These are phyloP conservation scores for Leucophora obtusa DNA, from an alignment of 2,888 invertebrate species.

Conservation along the genomic window DNA sequence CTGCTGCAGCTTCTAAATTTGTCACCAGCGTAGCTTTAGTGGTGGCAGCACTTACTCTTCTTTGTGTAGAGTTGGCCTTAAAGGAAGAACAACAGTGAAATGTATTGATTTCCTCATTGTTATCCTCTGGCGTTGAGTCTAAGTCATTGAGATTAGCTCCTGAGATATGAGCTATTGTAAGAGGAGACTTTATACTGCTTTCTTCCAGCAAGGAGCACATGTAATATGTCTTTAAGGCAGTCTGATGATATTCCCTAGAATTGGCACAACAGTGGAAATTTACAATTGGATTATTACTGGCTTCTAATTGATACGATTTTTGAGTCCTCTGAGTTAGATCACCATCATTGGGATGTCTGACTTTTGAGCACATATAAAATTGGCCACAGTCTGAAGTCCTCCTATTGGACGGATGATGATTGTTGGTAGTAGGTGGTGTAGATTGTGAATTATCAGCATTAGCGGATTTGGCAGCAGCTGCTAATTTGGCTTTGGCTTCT, in stretches of 20 bases:
- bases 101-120: conserved; percentile 67
- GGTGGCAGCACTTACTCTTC: conserved; percentile 72
- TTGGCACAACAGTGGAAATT: conserved; percentile 79
- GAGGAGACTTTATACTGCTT: conserved; percentile 70
- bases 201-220: conserved; percentile 81
- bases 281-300: conserved; percentile 25
- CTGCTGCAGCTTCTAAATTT: conserved; percentile 68
- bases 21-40: conserved; percentile 72
- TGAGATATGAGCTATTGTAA: conserved; percentile 60
- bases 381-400: conserved; percentile 68
- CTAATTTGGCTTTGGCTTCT: conserved; percentile 72
- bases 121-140: conserved; percentile 36
- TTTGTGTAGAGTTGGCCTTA: conserved; percentile 72
- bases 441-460: conserved; percentile 63
- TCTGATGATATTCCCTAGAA: conserved; percentile 77
- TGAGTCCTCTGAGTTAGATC: conserved; percentile 35
- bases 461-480: conserved; percentile 47
- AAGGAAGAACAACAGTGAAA: conserved; percentile 79
- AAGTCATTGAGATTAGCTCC: conserved; percentile 42
- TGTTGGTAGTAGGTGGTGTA: conserved; percentile 67
- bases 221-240: conserved; percentile 76
- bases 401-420: conserved; percentile 72
- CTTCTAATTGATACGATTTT: conserved; percentile 38
- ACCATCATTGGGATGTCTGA: conserved; percentile 76
- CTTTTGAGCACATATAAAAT: conserved; percentile 78